Base-by-base conservation (phyloP, 2,797 vertebrate species). In the Rhynchotus rufescens region DNA sequence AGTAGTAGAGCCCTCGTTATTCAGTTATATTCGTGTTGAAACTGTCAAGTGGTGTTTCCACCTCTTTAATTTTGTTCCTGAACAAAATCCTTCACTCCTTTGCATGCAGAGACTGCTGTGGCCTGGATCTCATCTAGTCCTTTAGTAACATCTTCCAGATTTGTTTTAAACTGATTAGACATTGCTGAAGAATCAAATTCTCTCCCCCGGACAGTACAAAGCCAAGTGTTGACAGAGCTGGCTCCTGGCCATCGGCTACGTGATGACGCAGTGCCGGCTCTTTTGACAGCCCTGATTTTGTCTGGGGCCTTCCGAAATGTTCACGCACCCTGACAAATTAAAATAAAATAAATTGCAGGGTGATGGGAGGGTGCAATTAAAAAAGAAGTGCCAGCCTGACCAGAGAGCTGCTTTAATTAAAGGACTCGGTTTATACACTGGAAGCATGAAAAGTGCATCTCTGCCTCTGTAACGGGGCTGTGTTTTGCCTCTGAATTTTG, bases 121-220 rank as follows among this genome's bases (percentile, higher is more conserved):
- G 97, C 96, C 97, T 98, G 97, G 97, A 97, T 98, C 97, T 98
- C 97, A 96, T 98, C 97, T 97, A 80, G 94, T 97, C 94, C 95
- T 97, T 88, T 94, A 92, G 97, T 98, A 98, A 98, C 97, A 94
- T 98, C 97, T 98, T 98, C 98, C 97, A 98, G 97, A 98, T 98
- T 98, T 97, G 95, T 96, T 97, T 96, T 96, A 97, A 98, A 94
- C 96, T 98, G 97, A 98, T 98, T 97, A 97, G 96, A 97, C 96
- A 96, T 95, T 96, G 97, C 97, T 97, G 97, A 98, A 95, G 97
- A 98, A 97, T 97, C 97, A 97, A 84, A 96, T 97, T 95, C 97
- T 98, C 97, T 98, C 94, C 96, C 96, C 95, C 88, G 82, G 97
- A 96, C 96, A 97, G 97, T 95, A 97, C 95, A 97, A 97, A 97